Conservation (phyloP, 2,797 vertebrate genomes). For the Halcyon chelicuti region DNA sequence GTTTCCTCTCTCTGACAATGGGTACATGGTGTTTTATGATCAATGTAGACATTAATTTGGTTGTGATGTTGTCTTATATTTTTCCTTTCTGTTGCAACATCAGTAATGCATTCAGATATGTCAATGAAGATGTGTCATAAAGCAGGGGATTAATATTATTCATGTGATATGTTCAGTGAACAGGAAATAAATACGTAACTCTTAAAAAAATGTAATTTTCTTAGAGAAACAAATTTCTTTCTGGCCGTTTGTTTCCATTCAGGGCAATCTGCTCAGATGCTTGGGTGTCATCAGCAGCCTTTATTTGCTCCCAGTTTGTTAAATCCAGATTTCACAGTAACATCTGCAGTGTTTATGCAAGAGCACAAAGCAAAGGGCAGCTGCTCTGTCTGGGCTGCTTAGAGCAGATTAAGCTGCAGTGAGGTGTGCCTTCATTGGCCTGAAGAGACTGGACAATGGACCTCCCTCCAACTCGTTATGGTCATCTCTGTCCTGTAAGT, state of each 20-base stretch:
- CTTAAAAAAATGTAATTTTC: not conserved
- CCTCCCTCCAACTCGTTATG: not conserved
- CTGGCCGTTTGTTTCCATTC: not conserved
- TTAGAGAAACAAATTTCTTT: not conserved
- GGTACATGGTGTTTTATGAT: not conserved
- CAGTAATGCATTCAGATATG: not conserved
- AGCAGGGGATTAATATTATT: not conserved
- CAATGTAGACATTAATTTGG: not conserved
- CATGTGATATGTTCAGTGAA: not conserved
- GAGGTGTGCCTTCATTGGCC: not conserved
- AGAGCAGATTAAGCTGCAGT: not conserved
- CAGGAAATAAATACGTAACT: not conserved
- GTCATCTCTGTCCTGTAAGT: not conserved
- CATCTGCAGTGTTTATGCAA: not conserved
- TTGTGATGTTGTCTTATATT: not conserved
- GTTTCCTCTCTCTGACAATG: not conserved
- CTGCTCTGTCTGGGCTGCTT: conserved; percentile 13
- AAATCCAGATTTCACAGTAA: not conserved
- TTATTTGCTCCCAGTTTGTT: not conserved
- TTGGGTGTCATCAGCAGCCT: not conserved
- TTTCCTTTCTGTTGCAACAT: not conserved
- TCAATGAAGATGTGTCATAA: not conserved
- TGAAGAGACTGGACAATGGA: not conserved
- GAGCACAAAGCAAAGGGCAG: not conserved
- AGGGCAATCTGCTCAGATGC: not conserved